These are phyloP conservation scores for Beris chalybata DNA, from an alignment of 2,888 invertebrate genomes.

Conservation along the genomic window DNA sequence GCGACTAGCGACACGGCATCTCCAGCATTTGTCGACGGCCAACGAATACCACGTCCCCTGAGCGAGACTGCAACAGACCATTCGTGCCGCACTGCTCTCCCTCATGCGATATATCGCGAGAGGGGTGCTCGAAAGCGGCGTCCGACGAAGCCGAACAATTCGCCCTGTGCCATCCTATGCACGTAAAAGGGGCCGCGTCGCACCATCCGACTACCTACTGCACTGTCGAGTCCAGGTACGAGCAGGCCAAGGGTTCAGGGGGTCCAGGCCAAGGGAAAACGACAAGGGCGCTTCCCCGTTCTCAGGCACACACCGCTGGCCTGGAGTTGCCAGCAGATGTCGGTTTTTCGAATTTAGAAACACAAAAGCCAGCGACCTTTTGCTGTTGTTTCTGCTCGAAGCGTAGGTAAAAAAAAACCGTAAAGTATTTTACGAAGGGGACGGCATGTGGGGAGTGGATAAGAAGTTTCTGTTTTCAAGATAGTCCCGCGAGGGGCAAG, in stretches of 20 bases:
- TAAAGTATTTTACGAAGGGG: slow-evolving; percentile 7
- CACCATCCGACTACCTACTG: slow-evolving; percentile 29
- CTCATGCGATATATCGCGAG: not conserved
- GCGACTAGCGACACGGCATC: slow-evolving; percentile 26
- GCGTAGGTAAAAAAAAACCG: no score
- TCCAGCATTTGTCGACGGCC: slow-evolving; percentile 31
- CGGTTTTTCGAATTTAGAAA: no score
- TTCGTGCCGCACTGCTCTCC: slow-evolving; percentile 3
- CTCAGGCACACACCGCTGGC: not conserved
- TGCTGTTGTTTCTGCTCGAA: no score
- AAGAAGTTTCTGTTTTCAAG: not conserved
- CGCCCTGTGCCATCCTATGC: slow-evolving; percentile 17
- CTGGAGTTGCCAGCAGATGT: slow-evolving; percentile 17
- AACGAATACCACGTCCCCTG: slow-evolving; percentile 37
- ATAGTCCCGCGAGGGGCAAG: not conserved
- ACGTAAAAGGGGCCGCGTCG: slow-evolving; percentile 38
- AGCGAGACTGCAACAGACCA: slow-evolving; percentile 20
- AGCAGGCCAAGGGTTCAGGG: not conserved
- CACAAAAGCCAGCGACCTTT: no score
- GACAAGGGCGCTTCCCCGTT: slow-evolving; percentile 9
- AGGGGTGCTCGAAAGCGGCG: slow-evolving; percentile 4
- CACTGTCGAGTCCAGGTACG: slow-evolving; percentile 3
- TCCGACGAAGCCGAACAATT: slow-evolving; percentile 18
- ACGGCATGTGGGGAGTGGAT: slow-evolving; percentile 24
- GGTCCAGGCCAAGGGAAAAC: not conserved